Conservation (phyloP, 2,797 vertebrate species). For the Sebastes alutus region DNA sequence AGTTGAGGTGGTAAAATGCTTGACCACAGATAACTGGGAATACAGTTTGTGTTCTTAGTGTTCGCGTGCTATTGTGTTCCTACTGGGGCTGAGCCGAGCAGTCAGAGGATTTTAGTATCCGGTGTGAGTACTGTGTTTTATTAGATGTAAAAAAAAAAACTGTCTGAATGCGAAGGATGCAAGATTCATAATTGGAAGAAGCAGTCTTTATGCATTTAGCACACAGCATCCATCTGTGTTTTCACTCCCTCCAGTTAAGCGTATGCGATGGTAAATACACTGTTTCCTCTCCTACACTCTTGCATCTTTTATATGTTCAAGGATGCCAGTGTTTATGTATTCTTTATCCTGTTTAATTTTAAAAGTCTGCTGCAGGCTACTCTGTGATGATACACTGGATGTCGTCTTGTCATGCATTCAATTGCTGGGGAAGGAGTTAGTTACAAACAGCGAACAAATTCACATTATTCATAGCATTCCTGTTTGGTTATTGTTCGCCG, state of each 20-base stretch:
- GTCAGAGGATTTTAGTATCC: not conserved
- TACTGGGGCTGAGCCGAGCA: conserved; percentile 28
- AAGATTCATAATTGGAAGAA: not conserved
- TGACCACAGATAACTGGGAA: not conserved
- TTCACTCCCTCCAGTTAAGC: not conserved
- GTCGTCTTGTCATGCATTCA: not conserved
- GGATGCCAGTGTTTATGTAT: conserved; percentile 15
- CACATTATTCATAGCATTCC: conserved; percentile 1
- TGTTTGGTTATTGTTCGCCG: not conserved
- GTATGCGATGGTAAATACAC: not conserved
- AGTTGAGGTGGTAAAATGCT: not conserved
- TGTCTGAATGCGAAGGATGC: not conserved
- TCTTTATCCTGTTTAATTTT: conserved; percentile 26
- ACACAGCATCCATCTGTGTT: not conserved
- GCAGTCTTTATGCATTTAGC: not conserved
- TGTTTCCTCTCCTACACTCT: not conserved
- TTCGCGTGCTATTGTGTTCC: not conserved
- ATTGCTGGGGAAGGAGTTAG: not conserved
- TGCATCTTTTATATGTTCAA: conserved; percentile 17
- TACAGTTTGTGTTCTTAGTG: not conserved
- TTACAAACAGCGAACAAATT: not conserved
- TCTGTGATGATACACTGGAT: conserved; percentile 11
- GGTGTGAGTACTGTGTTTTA: not conserved
- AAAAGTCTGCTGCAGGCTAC: conserved; percentile 13
- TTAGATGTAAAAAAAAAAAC: not conserved